Evolutionary conservation across 2,797 vertebrate genomes (phyloP), one percentile per base, ranked within the genome.

Genomic region (Tenualosa ilisha): DNA sequence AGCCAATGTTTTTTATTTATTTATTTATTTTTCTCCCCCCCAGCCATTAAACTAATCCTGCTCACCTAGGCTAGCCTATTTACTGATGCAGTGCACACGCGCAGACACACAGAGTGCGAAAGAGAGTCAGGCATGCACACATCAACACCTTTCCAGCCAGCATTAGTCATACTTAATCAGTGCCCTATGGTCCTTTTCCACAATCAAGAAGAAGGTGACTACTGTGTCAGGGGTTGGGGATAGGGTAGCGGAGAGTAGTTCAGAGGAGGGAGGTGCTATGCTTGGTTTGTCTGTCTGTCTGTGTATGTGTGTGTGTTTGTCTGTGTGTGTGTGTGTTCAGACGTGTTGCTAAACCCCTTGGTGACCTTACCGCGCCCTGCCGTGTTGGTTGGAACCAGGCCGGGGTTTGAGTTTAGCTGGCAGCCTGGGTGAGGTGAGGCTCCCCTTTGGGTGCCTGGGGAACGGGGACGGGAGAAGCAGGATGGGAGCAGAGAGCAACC

Each of bases 81-180:
- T 63, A n/a, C n/a, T 63, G 22, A 63, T 63, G 59, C n/a, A 63
- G 22, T 8, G 6, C n/a, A 24, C 59, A 3, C n/a, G 24, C 59
- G 31, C n/a, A 84, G 53, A 84, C 49, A 85, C 43, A 81, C 75
- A 40, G 11, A 54, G 50, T 65, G 53, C 40, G 53, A 72, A 15
- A 79, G 31, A 22, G 83, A 79, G 37, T 79, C 72, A 79, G 72
- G 72, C 72, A 43, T 79, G 72, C 72, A 79, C 37, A 40, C 40
- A 79, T 79, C 72, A 79, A 84, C 83, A 72, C 83, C 83, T 84
- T 72, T 54, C 72, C 83, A 51, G 22, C 56, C 65, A 26, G 83
- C 83, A 31, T 84, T 72, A 84, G 65, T 72, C 65, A 75, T 84
- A 72, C 49, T 20, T 72, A 75, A 54, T 79, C 83, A 79, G 31